Conservation (phyloP, 1,140 invertebrate species). For the Adelges cooleyi region DNA sequence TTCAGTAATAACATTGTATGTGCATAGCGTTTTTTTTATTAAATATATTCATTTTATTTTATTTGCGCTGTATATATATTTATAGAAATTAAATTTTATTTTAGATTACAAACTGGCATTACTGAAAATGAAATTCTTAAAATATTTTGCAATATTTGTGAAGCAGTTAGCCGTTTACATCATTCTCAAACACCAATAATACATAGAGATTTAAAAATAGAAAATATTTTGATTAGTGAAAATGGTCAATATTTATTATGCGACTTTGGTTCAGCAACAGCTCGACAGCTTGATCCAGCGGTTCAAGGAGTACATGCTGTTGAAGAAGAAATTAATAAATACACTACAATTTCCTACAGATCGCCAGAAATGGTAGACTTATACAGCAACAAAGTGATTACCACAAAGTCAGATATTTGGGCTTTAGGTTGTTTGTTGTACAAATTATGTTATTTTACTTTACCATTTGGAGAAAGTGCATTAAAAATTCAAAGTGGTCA, state of each 20-base stretch:
- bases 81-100: too few relatives aligned
- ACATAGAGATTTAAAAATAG: constrained; percentile 89
- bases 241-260: constrained; percentile 69
- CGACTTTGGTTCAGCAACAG: constrained; percentile 83
- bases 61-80: too few relatives aligned
- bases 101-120: constrained; percentile 56
- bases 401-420: constrained; percentile 89
- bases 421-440: constrained; percentile 83
- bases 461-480: constrained; percentile 88
- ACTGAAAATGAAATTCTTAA: constrained; percentile 71
- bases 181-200: constrained; percentile 91
- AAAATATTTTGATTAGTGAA: constrained; percentile 76
- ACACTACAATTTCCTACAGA: constrained; percentile 86
- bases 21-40: constrained; percentile 13
- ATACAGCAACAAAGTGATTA: constrained; percentile 74
- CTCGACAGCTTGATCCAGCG: constrained; percentile 60
- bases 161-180: constrained; percentile 84
- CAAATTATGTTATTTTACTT: constrained; percentile 81
- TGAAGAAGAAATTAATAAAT: constrained; percentile 88
- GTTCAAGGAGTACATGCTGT: constrained; percentile 59
- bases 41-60: too few relatives aligned
- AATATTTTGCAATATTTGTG: constrained; percentile 90
- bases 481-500: constrained; percentile 86
- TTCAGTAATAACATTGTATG: constrained; percentile 27
- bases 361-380: constrained; percentile 94